Evolutionary conservation across 2,888 invertebrate species (phyloP).

Genomic region (Ormyrus thymus): DNA sequence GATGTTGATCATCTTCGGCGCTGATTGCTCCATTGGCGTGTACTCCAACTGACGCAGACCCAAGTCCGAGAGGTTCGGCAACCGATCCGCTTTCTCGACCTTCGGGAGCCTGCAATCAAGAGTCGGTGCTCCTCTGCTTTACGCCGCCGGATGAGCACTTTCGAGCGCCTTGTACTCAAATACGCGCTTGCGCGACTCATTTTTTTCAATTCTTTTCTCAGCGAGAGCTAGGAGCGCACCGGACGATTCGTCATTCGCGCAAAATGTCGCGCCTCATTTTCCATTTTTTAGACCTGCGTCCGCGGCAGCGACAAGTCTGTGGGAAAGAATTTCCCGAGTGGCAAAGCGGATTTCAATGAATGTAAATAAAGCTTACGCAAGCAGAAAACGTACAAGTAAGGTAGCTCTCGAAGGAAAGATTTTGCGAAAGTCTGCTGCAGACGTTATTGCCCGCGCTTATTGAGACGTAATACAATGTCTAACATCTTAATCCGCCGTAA

Average conservation of each 20-base stretch:
- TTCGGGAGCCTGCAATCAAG: conserved; percentile 68
- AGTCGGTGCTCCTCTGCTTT: background rate
- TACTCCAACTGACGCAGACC: conserved; percentile 70
- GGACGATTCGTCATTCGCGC: too few relatives aligned
- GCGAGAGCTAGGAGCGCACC: conserved; percentile 5
- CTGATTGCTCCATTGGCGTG: conserved; percentile 70
- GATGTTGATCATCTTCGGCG: conserved; percentile 88
- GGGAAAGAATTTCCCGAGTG: background rate
- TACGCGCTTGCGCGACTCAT: conserved; percentile 29
- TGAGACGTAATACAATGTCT: background rate
- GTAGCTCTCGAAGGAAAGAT: conserved; percentile 3
- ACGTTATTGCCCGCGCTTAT: background rate
- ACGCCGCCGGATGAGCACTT: background rate
- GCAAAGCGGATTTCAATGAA: background rate
- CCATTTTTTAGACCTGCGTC: background rate
- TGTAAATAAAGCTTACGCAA: conserved; percentile 2
- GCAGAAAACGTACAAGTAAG: background rate
- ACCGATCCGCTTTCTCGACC: conserved; percentile 68
- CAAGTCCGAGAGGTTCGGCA: conserved; percentile 70
- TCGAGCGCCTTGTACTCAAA: conserved; percentile 28
- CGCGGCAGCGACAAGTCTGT: background rate
- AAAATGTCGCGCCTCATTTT: too few relatives aligned
- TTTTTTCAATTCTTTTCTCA: conserved; percentile 26
- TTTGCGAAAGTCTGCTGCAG: conserved; percentile 15
- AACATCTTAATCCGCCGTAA: background rate